These are phyloP conservation scores for Synchiropus splendidus DNA, from an alignment of 2,113 vertebrate genomes.

Conservation along the genomic window DNA sequence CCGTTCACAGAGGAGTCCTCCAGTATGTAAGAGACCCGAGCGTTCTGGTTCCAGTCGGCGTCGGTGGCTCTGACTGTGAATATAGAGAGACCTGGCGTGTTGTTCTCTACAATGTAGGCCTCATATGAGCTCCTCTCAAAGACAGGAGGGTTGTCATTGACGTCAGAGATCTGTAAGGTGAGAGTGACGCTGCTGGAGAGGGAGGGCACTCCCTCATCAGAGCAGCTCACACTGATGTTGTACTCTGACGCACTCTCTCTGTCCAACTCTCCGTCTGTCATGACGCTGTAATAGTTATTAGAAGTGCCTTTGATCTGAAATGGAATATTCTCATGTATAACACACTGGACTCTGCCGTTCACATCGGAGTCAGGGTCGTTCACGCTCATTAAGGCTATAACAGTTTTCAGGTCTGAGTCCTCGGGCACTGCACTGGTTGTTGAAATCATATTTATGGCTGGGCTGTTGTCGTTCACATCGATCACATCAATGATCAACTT, in stretches of 20 bases:
- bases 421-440: constrained; percentile 27
- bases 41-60: constrained; percentile 36
- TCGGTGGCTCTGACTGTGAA: constrained; percentile 32
- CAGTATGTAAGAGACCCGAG: constrained; percentile 31
- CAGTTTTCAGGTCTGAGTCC: constrained; percentile 20
- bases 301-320: constrained; percentile 42
- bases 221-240: constrained; percentile 44
- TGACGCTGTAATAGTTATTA: constrained; percentile 41
- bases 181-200: constrained; percentile 35
- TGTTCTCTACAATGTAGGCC: constrained; percentile 15
- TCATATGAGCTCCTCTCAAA: constrained; percentile 20
- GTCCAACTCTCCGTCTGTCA: constrained; percentile 35
- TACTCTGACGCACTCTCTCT: constrained; percentile 34
- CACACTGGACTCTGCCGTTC: constrained; percentile 37
- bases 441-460: constrained; percentile 45
- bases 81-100: constrained; percentile 32
- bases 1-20: constrained; percentile 30
- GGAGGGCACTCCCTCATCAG: constrained; percentile 37
- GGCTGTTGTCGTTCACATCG: constrained; percentile 51
- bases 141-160: constrained; percentile 27
- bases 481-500: constrained; percentile 46
- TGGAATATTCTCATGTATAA: constrained; percentile 19
- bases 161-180: constrained; percentile 37
- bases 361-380: constrained; percentile 46
- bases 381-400: constrained; percentile 43